Evolutionary conservation across 2,113 vertebrate genomes (phyloP).

Genomic region (Proteles cristata): DNA sequence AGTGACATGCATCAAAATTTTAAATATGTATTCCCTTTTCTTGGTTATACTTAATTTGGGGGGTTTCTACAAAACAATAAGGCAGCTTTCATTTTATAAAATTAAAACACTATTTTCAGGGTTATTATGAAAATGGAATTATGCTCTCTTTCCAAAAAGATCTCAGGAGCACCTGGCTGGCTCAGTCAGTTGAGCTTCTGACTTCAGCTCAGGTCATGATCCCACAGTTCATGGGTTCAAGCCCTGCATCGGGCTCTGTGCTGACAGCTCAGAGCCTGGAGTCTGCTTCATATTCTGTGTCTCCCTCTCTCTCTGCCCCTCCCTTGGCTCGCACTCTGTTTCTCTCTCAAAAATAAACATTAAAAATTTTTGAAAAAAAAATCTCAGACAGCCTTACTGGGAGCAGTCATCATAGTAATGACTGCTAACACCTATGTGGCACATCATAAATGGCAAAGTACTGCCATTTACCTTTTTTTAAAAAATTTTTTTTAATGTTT

Average conservation of each 20-base stretch:
- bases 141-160: background rate
- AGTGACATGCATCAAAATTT: background rate
- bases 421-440: background rate
- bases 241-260: too few species aligned
- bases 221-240: too few species aligned
- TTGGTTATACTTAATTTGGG: background rate
- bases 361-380: background rate
- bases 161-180: background rate
- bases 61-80: background rate
- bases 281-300: too few species aligned
- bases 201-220: too few species aligned
- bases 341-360: too few species aligned
- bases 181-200: too few species aligned
- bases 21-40: background rate
- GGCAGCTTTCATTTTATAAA: conserved; percentile 33
- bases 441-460: background rate
- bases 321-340: too few species aligned
- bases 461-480: background rate
- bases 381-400: background rate
- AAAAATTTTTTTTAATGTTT: too few species aligned
- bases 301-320: too few species aligned
- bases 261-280: too few species aligned
- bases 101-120: background rate
- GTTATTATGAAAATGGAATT: conserved; percentile 19
- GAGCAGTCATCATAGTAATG: background rate